Conservation (phyloP, 2,797 vertebrate species). For the Clarias pachynema region DNA sequence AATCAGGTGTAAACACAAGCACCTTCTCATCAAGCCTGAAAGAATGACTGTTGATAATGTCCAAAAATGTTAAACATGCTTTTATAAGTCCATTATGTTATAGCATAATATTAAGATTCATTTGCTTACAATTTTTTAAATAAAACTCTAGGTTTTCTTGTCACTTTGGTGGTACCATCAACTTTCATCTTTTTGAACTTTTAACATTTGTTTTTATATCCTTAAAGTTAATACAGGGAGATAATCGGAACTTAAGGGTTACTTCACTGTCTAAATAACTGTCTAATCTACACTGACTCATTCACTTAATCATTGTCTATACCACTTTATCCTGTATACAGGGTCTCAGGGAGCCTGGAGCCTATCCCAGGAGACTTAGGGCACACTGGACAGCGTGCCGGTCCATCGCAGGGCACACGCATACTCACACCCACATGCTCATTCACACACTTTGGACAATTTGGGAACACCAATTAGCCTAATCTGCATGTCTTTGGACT, state of each 20-base stretch:
- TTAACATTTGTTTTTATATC: background rate
- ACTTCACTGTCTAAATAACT: too few species aligned
- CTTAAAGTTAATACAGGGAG: background rate
- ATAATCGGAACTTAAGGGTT: background rate
- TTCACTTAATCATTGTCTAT: too few species aligned
- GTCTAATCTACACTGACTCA: too few species aligned
- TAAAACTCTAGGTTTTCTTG: background rate
- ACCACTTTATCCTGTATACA: too few species aligned
- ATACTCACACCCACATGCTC: too few species aligned
- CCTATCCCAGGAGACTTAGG: too few species aligned
- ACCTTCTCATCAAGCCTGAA: conserved; percentile 33
- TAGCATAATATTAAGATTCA: background rate
- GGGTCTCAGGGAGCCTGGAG: too few species aligned
- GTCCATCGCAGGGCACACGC: too few species aligned
- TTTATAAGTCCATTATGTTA: background rate
- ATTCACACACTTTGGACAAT: too few species aligned
- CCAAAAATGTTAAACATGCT: conserved; percentile 2
- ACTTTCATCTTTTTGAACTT: background rate
- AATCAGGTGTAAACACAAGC: conserved; percentile 47
- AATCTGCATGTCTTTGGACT: too few species aligned
- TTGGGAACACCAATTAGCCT: too few species aligned
- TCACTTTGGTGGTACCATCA: background rate
- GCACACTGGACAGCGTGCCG: too few species aligned
- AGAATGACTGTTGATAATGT: background rate
- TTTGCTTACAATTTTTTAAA: background rate